A percentile compares a stretch with the other conserved stretches of the same genome.
Conservation (phyloP, 2,888 invertebrate genomes). For the Plutella xylostella region DNA sequence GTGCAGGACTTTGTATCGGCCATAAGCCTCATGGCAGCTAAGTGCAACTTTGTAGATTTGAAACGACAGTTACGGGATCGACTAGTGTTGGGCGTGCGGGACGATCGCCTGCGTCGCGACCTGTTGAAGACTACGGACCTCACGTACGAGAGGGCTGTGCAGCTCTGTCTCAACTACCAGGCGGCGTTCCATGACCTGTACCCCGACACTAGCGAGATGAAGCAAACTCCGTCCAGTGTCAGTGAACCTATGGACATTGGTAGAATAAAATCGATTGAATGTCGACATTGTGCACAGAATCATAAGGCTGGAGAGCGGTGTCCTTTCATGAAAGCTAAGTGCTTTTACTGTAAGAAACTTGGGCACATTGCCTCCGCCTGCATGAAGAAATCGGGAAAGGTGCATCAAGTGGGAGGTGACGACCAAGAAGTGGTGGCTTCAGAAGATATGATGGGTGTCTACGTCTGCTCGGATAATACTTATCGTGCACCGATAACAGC, state of each 20-base stretch:
- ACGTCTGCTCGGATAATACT: no score
- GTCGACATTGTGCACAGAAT: neutral
- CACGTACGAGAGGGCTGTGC: neutral
- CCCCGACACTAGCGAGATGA: neutral
- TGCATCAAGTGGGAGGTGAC: no score
- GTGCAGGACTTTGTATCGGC: conserved; percentile 3
- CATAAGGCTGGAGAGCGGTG: neutral
- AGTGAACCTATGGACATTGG: neutral
- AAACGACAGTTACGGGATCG: conserved; percentile 5
- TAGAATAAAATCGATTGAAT: neutral
- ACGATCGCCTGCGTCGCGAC: conserved; percentile 1
- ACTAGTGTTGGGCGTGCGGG: conserved; percentile 4
- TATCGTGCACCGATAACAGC: no score
- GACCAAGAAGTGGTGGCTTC: no score
- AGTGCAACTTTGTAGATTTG: conserved; percentile 3
- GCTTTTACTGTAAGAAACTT: neutral
- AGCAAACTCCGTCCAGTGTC: neutral
- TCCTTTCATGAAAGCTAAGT: neutral
- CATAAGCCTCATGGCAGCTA: neutral
- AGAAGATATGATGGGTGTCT: no score
- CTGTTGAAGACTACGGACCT: neutral
- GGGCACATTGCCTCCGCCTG: neutral
- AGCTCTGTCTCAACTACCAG: neutral
- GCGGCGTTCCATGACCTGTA: neutral
- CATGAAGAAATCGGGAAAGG: neutral